phyloP scores from a whole-genome alignment of 35 echinoderm and acorn worm species.

The Diadema setosum region DNA sequence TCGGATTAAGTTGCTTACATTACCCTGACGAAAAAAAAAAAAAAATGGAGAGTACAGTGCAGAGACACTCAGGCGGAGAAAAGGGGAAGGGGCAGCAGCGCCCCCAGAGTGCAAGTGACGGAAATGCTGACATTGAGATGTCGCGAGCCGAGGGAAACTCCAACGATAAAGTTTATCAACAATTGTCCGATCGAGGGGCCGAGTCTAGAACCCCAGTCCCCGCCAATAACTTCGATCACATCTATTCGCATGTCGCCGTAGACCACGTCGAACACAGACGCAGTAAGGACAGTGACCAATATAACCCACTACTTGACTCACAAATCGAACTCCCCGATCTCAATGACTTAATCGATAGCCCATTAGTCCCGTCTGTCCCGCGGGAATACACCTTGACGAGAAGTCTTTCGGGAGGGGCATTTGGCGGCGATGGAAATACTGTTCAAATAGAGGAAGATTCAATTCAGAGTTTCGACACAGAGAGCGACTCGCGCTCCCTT shows the following conservation, averaged over 20 bases:
- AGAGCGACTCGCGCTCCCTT: background rate
- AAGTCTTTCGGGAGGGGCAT: background rate
- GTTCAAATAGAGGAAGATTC: conserved; percentile 15
- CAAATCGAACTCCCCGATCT: conserved; percentile 13
- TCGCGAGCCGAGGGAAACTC: background rate
- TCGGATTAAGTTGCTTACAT: background rate
- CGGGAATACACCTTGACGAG: background rate
- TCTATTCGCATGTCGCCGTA: background rate
- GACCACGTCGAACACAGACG: conserved; percentile 21
- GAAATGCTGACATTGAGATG: background rate
- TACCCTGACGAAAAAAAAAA: too few species aligned
- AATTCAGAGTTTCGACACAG: conserved; percentile 11
- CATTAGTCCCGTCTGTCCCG: background rate
- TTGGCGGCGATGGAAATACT: conserved; percentile 5
- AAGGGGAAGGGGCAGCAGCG: background rate
- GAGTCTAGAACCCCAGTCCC: background rate
- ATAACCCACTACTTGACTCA: background rate
- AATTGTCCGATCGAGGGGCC: background rate
- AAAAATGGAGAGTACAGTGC: background rate
- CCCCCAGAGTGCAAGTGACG: background rate
- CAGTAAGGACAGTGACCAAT: background rate
- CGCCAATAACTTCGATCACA: conserved; percentile 1
- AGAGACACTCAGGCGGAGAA: background rate
- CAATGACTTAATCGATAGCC: background rate
- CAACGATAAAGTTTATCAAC: background rate